Base-by-base conservation (phyloP, 2,888 invertebrate genomes). In the Amorpha juglandis region DNA sequence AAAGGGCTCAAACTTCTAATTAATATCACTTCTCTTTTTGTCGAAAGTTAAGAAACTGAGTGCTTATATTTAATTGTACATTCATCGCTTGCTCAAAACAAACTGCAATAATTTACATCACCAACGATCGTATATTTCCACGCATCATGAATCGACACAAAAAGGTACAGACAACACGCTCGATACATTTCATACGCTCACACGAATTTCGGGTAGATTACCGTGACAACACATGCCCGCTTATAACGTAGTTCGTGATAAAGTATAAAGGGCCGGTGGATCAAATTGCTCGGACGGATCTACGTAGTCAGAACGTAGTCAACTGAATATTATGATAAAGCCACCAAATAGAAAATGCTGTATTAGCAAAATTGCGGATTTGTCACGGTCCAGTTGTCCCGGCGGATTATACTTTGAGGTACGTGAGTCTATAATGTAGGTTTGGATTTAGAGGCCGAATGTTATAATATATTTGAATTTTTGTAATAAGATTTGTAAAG, bases 241-340 rank as follows among this genome's bases (percentile, higher is more conserved):
- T 47, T 47, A 33, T 47, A 63, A 45, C 48, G 33, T 21, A 21
- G 51, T 35, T 0, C 38, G 48, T 48, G 33, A 48, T 65, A 48
- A 48, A 38, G 14, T 68, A 67, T 55, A 64, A 38, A 55, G 47
- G 64, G 67, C 65, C 64, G 65, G 19, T 64, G 66, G 68, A 70
- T 74, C 68, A 77, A 77, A 76, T 78, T 74, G 74, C 68, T 68
- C 69, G 70, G 63, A 72, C 58, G 48, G 71, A 73, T 73, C 52
- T 68, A 70, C 69, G 70, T 72, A 70, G 70, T 70, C 71, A 71
- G 68, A 58, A 66, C 51, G 55, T 68, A 77, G 66, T 70, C 74
- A 67, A 75, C 67, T 68, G 72, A 63, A 71, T 70, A 78, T 77
- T 73, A 67, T 72, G 69, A 75, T 74, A 74, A 73, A 72, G 70